phyloP scores from a whole-genome alignment of 2,888 invertebrate species.

The Polyommatus iphigenia region DNA sequence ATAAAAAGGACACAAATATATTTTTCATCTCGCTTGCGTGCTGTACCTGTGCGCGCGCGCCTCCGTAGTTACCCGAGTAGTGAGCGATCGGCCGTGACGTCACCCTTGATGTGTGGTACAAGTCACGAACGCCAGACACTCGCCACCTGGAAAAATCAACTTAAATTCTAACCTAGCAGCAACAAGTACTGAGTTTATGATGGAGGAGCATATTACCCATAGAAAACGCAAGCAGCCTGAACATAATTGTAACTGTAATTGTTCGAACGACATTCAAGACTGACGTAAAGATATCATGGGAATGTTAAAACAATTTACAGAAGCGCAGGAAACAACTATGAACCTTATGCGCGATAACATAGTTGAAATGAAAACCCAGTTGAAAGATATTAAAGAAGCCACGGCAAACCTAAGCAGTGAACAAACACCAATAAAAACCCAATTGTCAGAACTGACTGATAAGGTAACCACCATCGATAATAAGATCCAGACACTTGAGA shows the following conservation, averaged over 20 bases:
- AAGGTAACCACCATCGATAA: background rate
- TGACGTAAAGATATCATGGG: background rate
- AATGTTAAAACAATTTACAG: background rate
- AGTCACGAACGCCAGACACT: background rate
- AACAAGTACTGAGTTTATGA: background rate
- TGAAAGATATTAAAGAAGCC: conserved; percentile 2
- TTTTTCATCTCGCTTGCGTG: background rate
- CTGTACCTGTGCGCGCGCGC: background rate
- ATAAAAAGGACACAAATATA: background rate
- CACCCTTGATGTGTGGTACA: background rate
- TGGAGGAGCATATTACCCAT: background rate
- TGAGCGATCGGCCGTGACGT: background rate
- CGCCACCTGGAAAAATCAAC: background rate
- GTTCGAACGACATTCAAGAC: background rate
- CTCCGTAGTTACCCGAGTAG: background rate
- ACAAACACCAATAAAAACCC: background rate
- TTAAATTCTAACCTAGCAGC: background rate
- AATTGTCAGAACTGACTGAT: background rate
- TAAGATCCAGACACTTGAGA: background rate
- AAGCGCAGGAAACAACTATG: background rate
- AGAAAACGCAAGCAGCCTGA: background rate
- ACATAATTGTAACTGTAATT: conserved; percentile 5
- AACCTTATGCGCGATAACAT: background rate
- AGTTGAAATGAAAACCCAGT: background rate
- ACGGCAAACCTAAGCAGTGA: background rate